Evolutionary conservation across 2,888 invertebrate species (phyloP), one percentile per base, ranked within the genome.

Genomic region (Eudasyphora cyanicolor): DNA sequence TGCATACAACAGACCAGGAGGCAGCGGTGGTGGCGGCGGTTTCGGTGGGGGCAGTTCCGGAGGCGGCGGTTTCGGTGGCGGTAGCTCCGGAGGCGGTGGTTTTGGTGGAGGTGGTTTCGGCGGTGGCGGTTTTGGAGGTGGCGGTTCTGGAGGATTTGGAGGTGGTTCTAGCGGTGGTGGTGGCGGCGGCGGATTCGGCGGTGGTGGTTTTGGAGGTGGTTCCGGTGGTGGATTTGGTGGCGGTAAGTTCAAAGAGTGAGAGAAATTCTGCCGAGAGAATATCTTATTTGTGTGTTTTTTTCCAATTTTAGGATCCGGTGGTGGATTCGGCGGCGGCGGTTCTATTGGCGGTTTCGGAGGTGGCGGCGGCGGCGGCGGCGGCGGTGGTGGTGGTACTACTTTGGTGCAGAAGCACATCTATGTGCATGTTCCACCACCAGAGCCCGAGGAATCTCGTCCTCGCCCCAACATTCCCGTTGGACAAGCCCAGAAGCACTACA

Each of bases 401-500:
- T 93, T 96, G 57, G 95, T 97, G 86, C 96, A 96, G 91, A 97
- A 96, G 90, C 97, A 96, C 94, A 96, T 96, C 92, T 97, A 97
- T 94, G 97, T 97, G 5, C 97, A 97, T 91, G 97, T 97, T 14
- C 97, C 97, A 71, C 97, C 97, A 89, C 96, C 95, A 93, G 97
- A 97, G 92, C 96, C 95, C n/a, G 95, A 95, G 88, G 95, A 95
- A 89, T 93, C 94, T 89, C 94, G 95, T 88, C 90, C 87, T 79
- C 89, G 91, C n/a, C 89, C 91, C 35, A 94, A 94, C 14, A 94
- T 96, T 87, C 93, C 94, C 19, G 93, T 95, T 0, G 95, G 95
- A 69, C 95, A 96, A 86, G 94, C 97, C 64, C 97, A 97, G 92
- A 97, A 97, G 89, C 97, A 97, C 92, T 97, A 97, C 94, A 97